phyloP scores from a whole-genome alignment of 2,113 vertebrate species.

The Halcyon senegalensis region DNA sequence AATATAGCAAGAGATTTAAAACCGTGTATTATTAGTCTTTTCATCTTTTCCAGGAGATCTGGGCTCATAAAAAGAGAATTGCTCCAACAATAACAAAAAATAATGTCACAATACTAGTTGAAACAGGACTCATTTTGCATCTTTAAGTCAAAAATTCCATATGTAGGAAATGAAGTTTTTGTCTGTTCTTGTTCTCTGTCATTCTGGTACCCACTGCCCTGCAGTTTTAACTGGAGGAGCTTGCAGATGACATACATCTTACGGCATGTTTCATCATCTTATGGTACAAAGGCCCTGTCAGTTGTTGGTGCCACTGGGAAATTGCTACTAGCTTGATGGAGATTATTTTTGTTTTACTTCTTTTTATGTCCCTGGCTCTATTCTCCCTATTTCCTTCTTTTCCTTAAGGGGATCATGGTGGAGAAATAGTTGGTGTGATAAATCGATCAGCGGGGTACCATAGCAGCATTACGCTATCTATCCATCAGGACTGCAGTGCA shows the following conservation, averaged over 20 bases:
- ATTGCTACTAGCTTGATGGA: neutral
- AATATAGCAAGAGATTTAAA: neutral
- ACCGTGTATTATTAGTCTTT: neutral
- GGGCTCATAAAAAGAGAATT: neutral
- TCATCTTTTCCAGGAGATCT: neutral
- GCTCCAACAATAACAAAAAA: neutral
- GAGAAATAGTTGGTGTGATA: constrained; percentile 34
- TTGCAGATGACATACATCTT: neutral
- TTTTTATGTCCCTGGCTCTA: constrained; percentile 4
- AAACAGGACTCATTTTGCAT: neutral
- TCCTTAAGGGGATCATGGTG: constrained; percentile 23
- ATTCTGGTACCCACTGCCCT: neutral
- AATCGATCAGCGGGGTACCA: constrained; percentile 41
- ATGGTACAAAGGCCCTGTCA: neutral
- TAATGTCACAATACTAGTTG: neutral
- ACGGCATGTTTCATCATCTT: neutral
- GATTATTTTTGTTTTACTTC: constrained; percentile 55
- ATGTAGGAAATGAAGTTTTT: neutral
- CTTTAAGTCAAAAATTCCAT: neutral
- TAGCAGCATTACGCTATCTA: constrained; percentile 38
- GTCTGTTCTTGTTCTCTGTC: neutral
- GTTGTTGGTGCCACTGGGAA: constrained; percentile 6
- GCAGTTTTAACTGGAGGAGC: neutral
- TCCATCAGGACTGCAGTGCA: constrained; percentile 31
- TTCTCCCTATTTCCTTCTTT: constrained; percentile 9